Percentiles rank a stretch among this genome's conserved stretches.
These are phyloP conservation scores for Eupithecia exiguata DNA, from an alignment of 2,888 invertebrate species.

Conservation along the genomic window DNA sequence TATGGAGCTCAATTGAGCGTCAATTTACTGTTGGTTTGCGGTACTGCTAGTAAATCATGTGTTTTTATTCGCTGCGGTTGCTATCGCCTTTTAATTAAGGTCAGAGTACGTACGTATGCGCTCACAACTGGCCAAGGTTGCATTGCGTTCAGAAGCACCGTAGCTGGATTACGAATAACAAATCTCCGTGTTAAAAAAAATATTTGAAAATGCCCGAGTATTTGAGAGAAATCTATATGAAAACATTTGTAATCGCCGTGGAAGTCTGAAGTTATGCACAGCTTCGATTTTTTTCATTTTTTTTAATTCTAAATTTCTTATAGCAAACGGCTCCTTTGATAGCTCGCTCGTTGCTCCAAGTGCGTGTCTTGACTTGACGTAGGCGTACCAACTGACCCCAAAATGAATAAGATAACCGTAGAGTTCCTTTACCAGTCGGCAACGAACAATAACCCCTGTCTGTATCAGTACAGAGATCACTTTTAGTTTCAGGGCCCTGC, in stretches of 20 bases:
- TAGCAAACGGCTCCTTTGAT: slow-evolving; percentile 14
- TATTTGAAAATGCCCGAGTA: no score
- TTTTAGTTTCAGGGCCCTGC: slow-evolving; percentile 7
- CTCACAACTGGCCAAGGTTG: slow-evolving; percentile 45
- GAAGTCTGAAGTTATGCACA: not conserved
- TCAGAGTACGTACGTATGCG: slow-evolving; percentile 36
- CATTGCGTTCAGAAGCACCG: slow-evolving; percentile 17
- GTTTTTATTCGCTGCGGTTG: slow-evolving; percentile 18
- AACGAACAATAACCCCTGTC: slow-evolving; percentile 23
- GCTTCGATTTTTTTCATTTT: no score
- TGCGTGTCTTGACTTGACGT: slow-evolving; percentile 28
- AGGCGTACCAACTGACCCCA: slow-evolving; percentile 55
- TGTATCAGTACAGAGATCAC: slow-evolving; percentile 16
- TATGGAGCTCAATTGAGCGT: slow-evolving; percentile 1
- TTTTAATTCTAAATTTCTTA: no score
- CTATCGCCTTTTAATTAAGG: slow-evolving; percentile 47
- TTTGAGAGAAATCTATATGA: not conserved
- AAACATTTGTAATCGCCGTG: not conserved
- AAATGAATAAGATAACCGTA: slow-evolving; percentile 58
- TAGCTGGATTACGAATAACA: not conserved
- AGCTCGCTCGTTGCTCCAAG: slow-evolving; percentile 9
- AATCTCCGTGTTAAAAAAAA: not conserved
- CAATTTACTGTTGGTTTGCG: slow-evolving; percentile 8
- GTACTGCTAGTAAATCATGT: slow-evolving; percentile 16
- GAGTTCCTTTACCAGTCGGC: slow-evolving; percentile 46